Conservation (phyloP, 30 jellyfish, hydroid and myxozoan species). For the Aurelia coerulea region DNA sequence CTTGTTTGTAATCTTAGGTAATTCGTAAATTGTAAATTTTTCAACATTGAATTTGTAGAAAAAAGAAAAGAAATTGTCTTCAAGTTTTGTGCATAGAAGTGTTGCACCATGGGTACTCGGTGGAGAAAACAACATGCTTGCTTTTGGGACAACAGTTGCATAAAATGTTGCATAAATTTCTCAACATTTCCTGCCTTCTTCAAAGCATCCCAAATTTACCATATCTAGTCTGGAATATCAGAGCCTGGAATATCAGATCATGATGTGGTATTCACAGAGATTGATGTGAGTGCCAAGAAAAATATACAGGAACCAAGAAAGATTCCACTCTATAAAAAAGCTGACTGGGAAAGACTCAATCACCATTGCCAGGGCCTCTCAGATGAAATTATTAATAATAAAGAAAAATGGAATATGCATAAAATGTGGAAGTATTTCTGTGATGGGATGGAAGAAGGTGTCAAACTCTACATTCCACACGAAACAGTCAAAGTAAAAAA, state of each 20-base stretch:
- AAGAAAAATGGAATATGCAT: not conserved
- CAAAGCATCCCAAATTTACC: not conserved
- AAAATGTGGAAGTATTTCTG: constrained; percentile 6
- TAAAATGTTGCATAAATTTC: no score
- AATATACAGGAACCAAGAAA: not conserved
- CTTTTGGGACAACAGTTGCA: no score
- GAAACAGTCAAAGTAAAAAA: not conserved
- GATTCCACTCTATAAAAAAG: not conserved
- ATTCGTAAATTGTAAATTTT: no score
- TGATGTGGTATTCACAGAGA: not conserved
- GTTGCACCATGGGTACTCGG: no score
- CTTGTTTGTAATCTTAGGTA: no score
- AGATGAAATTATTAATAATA: not conserved
- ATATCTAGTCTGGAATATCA: not conserved
- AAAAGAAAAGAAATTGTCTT: no score
- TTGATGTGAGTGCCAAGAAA: not conserved
- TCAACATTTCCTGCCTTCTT: not conserved
- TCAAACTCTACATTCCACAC: constrained; percentile 17
- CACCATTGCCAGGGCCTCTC: constrained; percentile 3
- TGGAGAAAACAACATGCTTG: no score
- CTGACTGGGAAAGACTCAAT: constrained; percentile 1
- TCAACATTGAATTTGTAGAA: no score
- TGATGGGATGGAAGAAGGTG: constrained; percentile 14
- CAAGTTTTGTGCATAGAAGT: no score
- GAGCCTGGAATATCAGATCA: not conserved